Evolutionary conservation across 37 sponge, comb jelly and placozoan genomes (phyloP), one percentile per base, ranked within the genome.

Genomic region (Trichoplax adhaerens): DNA sequence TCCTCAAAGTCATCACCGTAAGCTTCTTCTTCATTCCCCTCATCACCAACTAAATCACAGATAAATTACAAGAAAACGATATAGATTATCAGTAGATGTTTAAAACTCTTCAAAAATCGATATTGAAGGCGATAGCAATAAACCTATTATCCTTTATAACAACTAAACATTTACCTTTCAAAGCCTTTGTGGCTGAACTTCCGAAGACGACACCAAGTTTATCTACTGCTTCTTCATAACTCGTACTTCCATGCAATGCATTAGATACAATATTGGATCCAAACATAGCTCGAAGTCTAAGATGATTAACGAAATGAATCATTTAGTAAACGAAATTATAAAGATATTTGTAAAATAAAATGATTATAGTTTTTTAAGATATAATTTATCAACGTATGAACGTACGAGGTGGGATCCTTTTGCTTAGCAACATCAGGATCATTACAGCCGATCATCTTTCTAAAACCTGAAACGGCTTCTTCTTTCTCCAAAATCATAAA

Each of bases 391-490:
- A 12, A 60, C 12, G 62, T 60, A 60, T 60, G 12, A n/a, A 69
- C 51, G 10, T 48, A 87, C 88, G 77, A 57, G 67, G 85, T 73
- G 3, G 92, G 92, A 64, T 84, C 73, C 4, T 60, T 58, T 8
- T 87, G 72, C 57, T 78, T 85, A 3, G 93, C 98, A 62, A 86
- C 82, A 50, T 74, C 80, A 4, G 98, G 98, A 58, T 96, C 82
- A 6, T 68, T 64, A 2, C 87, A 87, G 54, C 98, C 98, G 80
- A 91, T 83, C 47, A 96, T 57, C 49, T 80, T 83, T 68, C 96
- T 84, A 88, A 87, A 91, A 4, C 89, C 93, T 6, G 53, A 10
- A 0, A 95, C 80, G 50, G 96, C 98, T 68, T 96, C 98, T 51
- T 78, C 77, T 52, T 81, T 75, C 4, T 84, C 81, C 62, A 96